Base-by-base conservation (phyloP, 2,888 invertebrate species). In the Cloeon dipterum region DNA sequence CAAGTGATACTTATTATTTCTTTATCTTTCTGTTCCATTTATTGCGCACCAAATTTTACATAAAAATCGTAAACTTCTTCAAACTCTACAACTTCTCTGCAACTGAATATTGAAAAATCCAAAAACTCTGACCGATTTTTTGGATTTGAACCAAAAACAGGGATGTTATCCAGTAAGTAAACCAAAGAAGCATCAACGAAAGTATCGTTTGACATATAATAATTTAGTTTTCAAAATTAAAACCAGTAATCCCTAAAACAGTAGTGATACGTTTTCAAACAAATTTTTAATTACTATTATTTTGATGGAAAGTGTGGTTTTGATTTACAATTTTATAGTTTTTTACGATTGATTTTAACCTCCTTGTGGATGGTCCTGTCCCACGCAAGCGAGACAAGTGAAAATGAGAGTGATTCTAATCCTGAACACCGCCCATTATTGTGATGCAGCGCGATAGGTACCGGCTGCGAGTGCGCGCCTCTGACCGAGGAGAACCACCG, bases 381-480 rank as follows among this genome's bases (percentile, higher is more conserved):
- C n/a, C n/a, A n/a, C n/a, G n/a, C n/a, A n/a, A n/a, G n/a, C n/a
- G n/a, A n/a, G n/a, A n/a, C n/a, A n/a, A n/a, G n/a, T n/a, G n/a
- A n/a, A n/a, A n/a, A n/a, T n/a, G n/a, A n/a, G n/a, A n/a, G n/a
- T 42, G 40, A 35, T 40, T 29, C 19, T 44, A 46, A 47, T 53
- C 50, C 54, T 49, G 50, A 50, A 55, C 51, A 52, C 49, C 53
- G 20, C 25, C 38, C 14, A 13, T 25, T 25, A n/a, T 14, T n/a
- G 13, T 14, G 10, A n/a, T 14, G 7, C 76, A 89, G 89, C 81
- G 86, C 68, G 88, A 86, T 72, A 82, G 79, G 72, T 89, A 88
- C 68, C 81, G 82, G 59, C 77, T 93, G 65, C 79, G 78, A 67
- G 91, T 93, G 61, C 82, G 82, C 65, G 93, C 93, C 62, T 83